Base-by-base conservation (phyloP, 1,140 invertebrate species). In the Lepidotrigona ventralis region DNA sequence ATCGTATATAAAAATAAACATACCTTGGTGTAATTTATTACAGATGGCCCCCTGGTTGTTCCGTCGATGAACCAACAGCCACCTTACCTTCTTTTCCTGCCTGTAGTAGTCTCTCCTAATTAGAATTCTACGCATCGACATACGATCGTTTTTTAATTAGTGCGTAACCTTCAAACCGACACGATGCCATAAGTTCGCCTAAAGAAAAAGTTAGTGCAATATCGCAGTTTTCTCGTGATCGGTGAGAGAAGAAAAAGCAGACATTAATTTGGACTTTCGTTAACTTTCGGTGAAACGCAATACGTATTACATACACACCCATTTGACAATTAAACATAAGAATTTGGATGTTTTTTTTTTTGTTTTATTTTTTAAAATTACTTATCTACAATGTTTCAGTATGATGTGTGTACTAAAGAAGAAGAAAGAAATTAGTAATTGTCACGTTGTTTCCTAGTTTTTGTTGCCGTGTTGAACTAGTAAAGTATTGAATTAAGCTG, bases 1-100 rank as follows among this genome's bases (percentile, higher is more conserved):
- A 88, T 87, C 86, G 79, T 85, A 88, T 88, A 80, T 85, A 81
- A 83, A 72, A 88, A 90, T 85, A 91, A 90, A 91, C 81, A 89
- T 90, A 88, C 85, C 88, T 92, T 92, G 89, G 85, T 93, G 92
- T 93, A 92, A 93, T 93, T 93, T 93, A 93, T 93, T 92, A 91
- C 87, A 89, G 83, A 90, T 87, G 84, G 86, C 83, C 84, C 85
- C 82, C 78, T 87, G 90, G 89, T 92, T 93, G 90, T 92, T 92
- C 84, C 72, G 76, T 86, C 81, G 75, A 91, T 86, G 85, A 84
- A 86, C 69, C 66, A 76, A 76, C 73, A 76, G 33, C 0, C 58
- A 82, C 82, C 83, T 74, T 80, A 86, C 85, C 88, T 86, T 80
- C 33, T 72, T 81, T 82, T 77, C 76, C 83, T 78, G 81, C 80